These are phyloP conservation scores for Bambusicola thoracicus DNA, from an alignment of 2,113 vertebrate species.

Conservation along the genomic window DNA sequence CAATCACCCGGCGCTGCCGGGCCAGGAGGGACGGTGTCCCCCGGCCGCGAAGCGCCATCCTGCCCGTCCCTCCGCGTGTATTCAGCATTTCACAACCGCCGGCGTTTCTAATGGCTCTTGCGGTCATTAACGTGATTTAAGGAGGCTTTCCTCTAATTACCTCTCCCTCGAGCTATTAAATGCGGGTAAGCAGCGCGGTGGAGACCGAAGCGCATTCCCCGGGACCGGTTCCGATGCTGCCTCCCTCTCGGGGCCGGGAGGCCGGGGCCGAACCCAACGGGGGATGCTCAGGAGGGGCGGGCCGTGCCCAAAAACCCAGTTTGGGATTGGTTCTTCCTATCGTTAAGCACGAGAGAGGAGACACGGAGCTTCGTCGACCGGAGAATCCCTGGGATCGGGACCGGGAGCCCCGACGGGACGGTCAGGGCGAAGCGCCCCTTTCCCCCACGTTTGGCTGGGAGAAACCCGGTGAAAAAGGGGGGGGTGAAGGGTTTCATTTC, in stretches of 20 bases:
- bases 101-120: constrained; percentile 48
- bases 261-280: accelerated
- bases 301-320: background rate
- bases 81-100: constrained; percentile 3
- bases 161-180: constrained; percentile 50
- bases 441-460: background rate
- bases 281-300: background rate
- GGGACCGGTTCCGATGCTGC: background rate
- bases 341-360: background rate
- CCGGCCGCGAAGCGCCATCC: background rate
- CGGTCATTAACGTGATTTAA: constrained; percentile 68
- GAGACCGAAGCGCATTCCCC: background rate
- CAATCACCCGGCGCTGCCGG: background rate
- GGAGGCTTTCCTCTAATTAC: constrained; percentile 61
- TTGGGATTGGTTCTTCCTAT: background rate
- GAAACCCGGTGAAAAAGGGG: background rate
- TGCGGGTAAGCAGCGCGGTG: background rate
- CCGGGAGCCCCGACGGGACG: background rate
- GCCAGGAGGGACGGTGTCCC: background rate
- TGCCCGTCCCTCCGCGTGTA: background rate
- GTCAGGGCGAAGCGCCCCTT: background rate
- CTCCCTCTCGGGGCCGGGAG: background rate
- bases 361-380: background rate
- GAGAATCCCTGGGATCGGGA: background rate
- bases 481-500: background rate